Evolutionary conservation across 2,888 invertebrate genomes (phyloP).

Genomic region (Augochlorella aurata): DNA sequence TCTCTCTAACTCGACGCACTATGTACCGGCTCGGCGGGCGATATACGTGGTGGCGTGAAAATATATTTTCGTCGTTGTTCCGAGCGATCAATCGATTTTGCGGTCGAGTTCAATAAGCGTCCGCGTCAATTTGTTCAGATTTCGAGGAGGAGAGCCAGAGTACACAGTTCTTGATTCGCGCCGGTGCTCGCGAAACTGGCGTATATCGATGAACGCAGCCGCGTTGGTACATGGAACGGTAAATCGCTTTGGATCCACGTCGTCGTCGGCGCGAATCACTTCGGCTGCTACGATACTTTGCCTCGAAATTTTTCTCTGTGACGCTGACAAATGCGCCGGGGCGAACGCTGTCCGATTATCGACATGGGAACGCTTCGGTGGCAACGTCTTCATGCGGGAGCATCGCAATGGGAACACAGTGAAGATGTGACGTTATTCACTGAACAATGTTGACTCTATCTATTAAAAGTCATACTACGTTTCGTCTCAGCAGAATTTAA

Average conservation of each 20-base stretch:
- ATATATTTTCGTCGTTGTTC: constrained; percentile 43
- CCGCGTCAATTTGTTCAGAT: constrained; percentile 50
- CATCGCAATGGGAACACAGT: no score
- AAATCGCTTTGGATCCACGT: constrained; percentile 36
- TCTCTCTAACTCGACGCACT: no score
- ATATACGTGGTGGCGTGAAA: background rate
- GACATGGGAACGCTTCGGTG: background rate
- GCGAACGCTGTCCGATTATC: background rate
- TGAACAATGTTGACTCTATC: no score
- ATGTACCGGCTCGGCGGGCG: no score
- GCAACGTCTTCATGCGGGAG: no score
- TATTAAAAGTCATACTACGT: no score
- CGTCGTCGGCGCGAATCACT: constrained; percentile 9
- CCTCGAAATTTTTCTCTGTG: constrained; percentile 20
- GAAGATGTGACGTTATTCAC: no score
- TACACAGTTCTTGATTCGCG: constrained; percentile 43
- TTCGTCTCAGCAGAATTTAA: no score
- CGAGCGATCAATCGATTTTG: constrained; percentile 29
- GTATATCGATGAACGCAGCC: constrained; percentile 30
- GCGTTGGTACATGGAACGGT: constrained; percentile 21
- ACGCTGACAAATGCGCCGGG: background rate
- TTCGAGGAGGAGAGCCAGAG: constrained; percentile 46
- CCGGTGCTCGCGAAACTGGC: constrained; percentile 37
- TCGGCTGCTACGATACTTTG: constrained; percentile 27
- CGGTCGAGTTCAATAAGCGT: constrained; percentile 44